Base-by-base conservation (phyloP, 2,888 invertebrate genomes). In the Campoplex capitator region DNA sequence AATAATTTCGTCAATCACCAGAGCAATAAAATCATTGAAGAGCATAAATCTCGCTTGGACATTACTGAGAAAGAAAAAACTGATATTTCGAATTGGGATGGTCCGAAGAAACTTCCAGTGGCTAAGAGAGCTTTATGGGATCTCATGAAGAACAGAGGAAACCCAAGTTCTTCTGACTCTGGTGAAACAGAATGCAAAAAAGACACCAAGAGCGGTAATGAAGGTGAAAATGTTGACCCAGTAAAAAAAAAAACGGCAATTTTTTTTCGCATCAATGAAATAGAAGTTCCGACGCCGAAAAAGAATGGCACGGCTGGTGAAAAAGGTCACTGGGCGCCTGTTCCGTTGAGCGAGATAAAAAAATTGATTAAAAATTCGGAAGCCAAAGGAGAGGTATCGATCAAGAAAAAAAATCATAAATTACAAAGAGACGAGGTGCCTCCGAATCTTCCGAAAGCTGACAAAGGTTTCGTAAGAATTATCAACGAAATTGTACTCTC, bases 321-420 rank as follows among this genome's bases (percentile, higher is more conserved):
- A n/a, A 42, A 68, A 42, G 18, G 42, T n/a, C 68, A 68, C n/a
- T 8, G 68, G n/a, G 78, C 67, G 67, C 13, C 62, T 13, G 28
- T 77, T n/a, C 32, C 32, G 0, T 88, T 89, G 90, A 38, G 32
- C 18, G 73, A 67, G 42, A 13, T 77, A 38, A 2, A 42, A 16
- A 28, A 23, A 42, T 8, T 28, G 2, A 16, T 67, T 1, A n/a
- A 76, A 6, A 56, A 16, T 28, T 16, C 51, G 13, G 65, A 86
- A n/a, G 38, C 71, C 16, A 65, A 35, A 32, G 9, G 75, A 76
- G 54, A 51, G 18, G 35, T 9, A 23, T 32, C 7, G n/a, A 23
- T n/a, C 2, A 2, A n/a, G n/a, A 54, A 45, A 0, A 74, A 62
- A 51, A 7, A 18, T 16, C 35, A 48, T 38, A 54, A 42, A 28